Conservation (phyloP, 2,888 invertebrate species). For the Oegoconia quadripuncta region DNA sequence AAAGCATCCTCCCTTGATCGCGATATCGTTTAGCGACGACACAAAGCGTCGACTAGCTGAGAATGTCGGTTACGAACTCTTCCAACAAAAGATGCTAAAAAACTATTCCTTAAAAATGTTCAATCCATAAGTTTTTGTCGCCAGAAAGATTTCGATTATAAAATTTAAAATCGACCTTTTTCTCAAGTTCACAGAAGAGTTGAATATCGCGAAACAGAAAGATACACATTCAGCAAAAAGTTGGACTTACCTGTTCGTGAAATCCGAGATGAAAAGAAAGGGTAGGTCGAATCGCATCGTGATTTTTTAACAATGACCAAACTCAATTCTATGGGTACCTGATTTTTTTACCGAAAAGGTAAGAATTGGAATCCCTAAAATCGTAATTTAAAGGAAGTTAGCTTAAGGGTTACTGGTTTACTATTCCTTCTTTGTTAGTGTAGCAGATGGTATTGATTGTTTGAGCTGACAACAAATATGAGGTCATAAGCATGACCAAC, state of each 20-base stretch:
- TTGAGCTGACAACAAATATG: conserved; percentile 60
- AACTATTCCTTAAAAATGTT: conserved; percentile 55
- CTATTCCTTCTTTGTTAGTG: conserved; percentile 46
- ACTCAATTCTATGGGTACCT: conserved; percentile 47
- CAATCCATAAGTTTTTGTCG: conserved; percentile 58
- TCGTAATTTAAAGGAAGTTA: conserved; percentile 65
- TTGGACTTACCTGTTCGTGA: conserved; percentile 74
- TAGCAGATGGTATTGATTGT: conserved; percentile 60
- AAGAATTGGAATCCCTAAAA: conserved; percentile 58
- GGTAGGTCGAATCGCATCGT: conserved; percentile 63
- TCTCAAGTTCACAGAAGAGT: conserved; percentile 60
- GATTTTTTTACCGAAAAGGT: conserved; percentile 50
- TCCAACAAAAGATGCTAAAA: conserved; percentile 70
- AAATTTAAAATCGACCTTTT: conserved; percentile 60
- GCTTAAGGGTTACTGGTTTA: conserved; percentile 67
- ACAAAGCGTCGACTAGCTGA: conserved; percentile 70
- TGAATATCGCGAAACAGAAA: conserved; percentile 71
- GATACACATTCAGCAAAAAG: conserved; percentile 62
- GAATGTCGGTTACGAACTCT: conserved; percentile 73
- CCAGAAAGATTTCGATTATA: conserved; percentile 64
- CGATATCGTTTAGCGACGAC: conserved; percentile 60
- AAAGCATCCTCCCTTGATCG: conserved; percentile 46
- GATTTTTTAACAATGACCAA: conserved; percentile 50
- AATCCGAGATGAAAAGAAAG: conserved; percentile 73
- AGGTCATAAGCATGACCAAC: conserved; percentile 48